A percentile compares a stretch with the other conserved stretches of the same genome.
Evolutionary conservation across 2,113 vertebrate genomes (phyloP).

Genomic region (Meleagris gallopavo): DNA sequence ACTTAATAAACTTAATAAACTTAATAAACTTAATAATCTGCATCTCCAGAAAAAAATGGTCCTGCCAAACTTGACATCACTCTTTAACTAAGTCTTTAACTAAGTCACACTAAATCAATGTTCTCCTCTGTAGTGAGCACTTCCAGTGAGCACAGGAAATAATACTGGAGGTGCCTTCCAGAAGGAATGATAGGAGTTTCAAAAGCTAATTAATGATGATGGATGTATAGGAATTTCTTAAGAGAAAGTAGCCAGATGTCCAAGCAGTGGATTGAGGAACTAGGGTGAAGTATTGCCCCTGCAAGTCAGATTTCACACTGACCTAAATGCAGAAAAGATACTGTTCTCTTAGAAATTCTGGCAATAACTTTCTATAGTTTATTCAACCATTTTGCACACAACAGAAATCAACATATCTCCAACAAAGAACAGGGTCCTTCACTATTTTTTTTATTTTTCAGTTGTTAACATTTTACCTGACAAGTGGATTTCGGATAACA

Average conservation of each 20-base stretch:
- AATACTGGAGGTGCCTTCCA: not conserved
- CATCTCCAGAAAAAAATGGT: not conserved
- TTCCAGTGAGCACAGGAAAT: not conserved
- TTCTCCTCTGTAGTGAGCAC: not conserved
- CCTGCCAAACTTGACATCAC: not conserved
- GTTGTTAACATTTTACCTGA: not conserved
- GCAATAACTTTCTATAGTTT: slow-evolving; percentile 7
- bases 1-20: too few relatives aligned
- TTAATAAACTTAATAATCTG: not conserved
- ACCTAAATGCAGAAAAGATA: not conserved
- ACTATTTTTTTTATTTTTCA: not conserved
- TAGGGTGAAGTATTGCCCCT: not conserved
- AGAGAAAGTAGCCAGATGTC: not conserved
- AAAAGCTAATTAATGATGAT: not conserved
- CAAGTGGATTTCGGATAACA: not conserved
- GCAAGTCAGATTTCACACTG: not conserved
- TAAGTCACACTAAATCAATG: too few relatives aligned
- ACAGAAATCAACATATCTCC: not conserved
- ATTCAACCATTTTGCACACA: slow-evolving; percentile 17
- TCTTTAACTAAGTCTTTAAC: too few relatives aligned
- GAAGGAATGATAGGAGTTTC: not conserved
- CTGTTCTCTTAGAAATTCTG: not conserved
- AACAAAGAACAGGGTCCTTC: not conserved
- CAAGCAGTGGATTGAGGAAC: not conserved
- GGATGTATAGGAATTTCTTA: not conserved